phyloP scores from a whole-genome alignment of 2,797 vertebrate species.

The Microtus californicus region DNA sequence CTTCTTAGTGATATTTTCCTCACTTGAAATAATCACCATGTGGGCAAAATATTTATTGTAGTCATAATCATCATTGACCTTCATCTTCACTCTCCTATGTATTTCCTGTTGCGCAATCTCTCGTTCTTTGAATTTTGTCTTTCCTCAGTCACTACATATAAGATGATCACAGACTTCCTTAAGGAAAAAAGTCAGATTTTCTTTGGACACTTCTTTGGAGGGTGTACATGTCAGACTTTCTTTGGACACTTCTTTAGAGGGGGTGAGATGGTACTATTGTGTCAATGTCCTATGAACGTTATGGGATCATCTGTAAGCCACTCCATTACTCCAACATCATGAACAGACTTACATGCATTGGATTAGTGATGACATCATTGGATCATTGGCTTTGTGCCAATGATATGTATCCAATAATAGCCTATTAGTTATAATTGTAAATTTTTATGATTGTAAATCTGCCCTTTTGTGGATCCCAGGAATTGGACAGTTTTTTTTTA shows the following conservation, averaged over 20 bases:
- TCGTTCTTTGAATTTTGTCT: conserved; percentile 71
- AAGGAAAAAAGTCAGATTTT: conserved; percentile 73
- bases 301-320: conserved; percentile 70
- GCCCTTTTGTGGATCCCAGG: conserved; percentile 66
- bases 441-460: conserved; percentile 39
- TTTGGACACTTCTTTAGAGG: neutral
- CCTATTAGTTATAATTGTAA: neutral
- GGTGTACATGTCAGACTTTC: conserved; percentile 58
- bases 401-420: conserved; percentile 21
- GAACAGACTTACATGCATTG: conserved; percentile 44
- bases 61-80: conserved; percentile 60
- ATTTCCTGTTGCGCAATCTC: conserved; percentile 76
- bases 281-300: conserved; percentile 72
- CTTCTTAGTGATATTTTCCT: conserved; percentile 70
- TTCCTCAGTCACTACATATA: conserved; percentile 68
- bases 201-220: conserved; percentile 3
- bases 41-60: conserved; percentile 74
- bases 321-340: conserved; percentile 70
- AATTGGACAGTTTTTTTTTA: conserved; percentile 76
- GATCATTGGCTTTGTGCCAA: conserved; percentile 57
- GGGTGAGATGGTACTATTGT: conserved; percentile 67
- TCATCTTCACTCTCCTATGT: conserved; percentile 71
- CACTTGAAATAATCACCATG: conserved; percentile 68
- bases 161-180: conserved; percentile 70
- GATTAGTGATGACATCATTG: conserved; percentile 60